Conservation (phyloP, 2,888 invertebrate species). For the Eupeodes luniger region DNA sequence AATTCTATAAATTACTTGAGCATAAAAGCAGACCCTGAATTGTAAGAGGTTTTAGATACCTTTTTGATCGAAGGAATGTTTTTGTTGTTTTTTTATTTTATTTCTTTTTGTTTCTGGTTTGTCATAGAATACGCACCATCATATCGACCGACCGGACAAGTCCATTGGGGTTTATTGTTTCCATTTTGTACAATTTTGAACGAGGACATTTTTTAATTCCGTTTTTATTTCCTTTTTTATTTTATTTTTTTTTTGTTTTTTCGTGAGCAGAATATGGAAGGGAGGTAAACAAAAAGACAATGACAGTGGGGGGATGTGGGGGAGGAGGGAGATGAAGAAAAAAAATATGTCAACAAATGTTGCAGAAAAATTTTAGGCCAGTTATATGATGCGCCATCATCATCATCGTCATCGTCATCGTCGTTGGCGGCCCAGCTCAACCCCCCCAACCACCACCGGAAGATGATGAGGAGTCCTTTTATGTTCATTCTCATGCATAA, state of each 20-base stretch:
- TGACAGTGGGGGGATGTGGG: neutral
- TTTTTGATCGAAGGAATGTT: constrained; percentile 17
- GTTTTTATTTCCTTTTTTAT: neutral
- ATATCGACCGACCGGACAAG: neutral
- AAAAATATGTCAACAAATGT: constrained; percentile 27
- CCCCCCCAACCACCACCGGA: neutral
- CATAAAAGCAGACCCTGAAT: constrained; percentile 22
- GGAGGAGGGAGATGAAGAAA: neutral
- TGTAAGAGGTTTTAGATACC: constrained; percentile 24
- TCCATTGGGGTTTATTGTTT: constrained; percentile 13
- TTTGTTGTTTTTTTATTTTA: neutral
- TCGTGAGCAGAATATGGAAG: neutral
- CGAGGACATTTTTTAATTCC: constrained; percentile 7
- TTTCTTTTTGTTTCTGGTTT: neutral
- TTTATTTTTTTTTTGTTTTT: neutral
- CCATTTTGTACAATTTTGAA: constrained; percentile 10
- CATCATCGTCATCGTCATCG: too few relatives aligned
- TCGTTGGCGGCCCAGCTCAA: too few relatives aligned
- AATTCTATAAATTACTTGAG: constrained; percentile 34
- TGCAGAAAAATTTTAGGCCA: constrained; percentile 13
- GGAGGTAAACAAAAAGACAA: neutral
- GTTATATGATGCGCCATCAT: neutral
- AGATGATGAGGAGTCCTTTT: neutral
- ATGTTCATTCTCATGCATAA: neutral
- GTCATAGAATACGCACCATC: constrained; percentile 26